These are phyloP conservation scores for Gymnodraco acuticeps DNA, from an alignment of 2,797 vertebrate species.

Conservation along the genomic window DNA sequence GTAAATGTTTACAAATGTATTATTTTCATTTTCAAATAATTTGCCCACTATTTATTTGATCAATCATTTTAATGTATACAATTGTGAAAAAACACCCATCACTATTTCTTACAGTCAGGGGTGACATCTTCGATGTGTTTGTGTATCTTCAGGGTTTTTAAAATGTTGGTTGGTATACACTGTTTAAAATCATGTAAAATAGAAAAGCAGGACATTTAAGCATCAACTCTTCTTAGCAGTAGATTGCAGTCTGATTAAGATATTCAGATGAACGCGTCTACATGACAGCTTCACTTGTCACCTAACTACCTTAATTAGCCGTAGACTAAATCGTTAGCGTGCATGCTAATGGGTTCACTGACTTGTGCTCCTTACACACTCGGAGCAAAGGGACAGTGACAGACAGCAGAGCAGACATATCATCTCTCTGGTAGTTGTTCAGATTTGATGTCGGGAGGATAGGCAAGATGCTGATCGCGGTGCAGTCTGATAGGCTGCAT, in stretches of 20 bases:
- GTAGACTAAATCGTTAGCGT: conserved; percentile 40
- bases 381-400: conserved; percentile 26
- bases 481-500: conserved; percentile 44
- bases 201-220: not conserved
- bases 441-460: conserved; percentile 27
- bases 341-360: conserved; percentile 42
- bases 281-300: conserved; percentile 51
- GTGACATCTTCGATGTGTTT: not conserved
- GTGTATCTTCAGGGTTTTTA: too few relatives aligned
- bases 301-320: conserved; percentile 55
- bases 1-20: not conserved
- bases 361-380: conserved; percentile 17
- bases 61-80: not conserved
- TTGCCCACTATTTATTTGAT: not conserved
- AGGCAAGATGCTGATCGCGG: conserved; percentile 29
- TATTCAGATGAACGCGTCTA: conserved; percentile 35
- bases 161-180: not conserved
- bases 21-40: not conserved
- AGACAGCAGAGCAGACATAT: conserved; percentile 40
- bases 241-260: conserved; percentile 17
- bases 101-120: not conserved
- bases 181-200: not conserved
- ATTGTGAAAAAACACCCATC: not conserved
- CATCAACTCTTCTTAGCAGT: not conserved
- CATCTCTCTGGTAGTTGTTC: conserved; percentile 21